Evolutionary conservation across 2,113 vertebrate species (phyloP).

Genomic region (Porphyrio hochstetteri): DNA sequence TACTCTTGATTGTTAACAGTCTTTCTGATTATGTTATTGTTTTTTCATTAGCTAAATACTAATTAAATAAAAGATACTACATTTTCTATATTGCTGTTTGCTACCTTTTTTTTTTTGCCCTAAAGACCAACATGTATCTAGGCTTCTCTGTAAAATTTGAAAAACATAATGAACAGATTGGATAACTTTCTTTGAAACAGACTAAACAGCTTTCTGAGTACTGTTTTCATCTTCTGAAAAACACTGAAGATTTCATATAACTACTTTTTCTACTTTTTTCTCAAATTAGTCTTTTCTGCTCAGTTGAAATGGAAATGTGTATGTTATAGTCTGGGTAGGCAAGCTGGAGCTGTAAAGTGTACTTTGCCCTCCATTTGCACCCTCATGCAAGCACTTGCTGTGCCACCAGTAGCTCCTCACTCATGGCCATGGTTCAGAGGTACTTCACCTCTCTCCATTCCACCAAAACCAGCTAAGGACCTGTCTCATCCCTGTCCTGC

Average conservation of each 20-base stretch:
- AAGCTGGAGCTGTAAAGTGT: not conserved
- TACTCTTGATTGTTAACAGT: not conserved
- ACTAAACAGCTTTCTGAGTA: not conserved
- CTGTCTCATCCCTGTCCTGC: accelerated
- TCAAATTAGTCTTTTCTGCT: not conserved
- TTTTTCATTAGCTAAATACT: not conserved
- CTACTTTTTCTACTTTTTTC: not conserved
- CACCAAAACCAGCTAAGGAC: not conserved
- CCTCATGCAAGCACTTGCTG: not conserved
- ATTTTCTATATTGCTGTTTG: not conserved
- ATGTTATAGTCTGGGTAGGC: not conserved
- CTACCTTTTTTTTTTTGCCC: not conserved
- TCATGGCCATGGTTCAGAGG: not conserved
- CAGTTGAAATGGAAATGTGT: not conserved
- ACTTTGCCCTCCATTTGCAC: not conserved
- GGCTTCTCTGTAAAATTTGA: not conserved
- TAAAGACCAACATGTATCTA: not conserved
- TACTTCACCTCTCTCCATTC: accelerated
- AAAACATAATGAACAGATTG: not conserved
- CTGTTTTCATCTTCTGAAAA: not conserved
- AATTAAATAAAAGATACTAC: not conserved
- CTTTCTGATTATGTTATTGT: not conserved
- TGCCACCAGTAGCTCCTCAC: not conserved
- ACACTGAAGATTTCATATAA: not conserved
- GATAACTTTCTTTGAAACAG: not conserved